Evolutionary conservation across 35 echinoderm and acorn worm genomes (phyloP).

Genomic region (Eucidaris tribuloides): DNA sequence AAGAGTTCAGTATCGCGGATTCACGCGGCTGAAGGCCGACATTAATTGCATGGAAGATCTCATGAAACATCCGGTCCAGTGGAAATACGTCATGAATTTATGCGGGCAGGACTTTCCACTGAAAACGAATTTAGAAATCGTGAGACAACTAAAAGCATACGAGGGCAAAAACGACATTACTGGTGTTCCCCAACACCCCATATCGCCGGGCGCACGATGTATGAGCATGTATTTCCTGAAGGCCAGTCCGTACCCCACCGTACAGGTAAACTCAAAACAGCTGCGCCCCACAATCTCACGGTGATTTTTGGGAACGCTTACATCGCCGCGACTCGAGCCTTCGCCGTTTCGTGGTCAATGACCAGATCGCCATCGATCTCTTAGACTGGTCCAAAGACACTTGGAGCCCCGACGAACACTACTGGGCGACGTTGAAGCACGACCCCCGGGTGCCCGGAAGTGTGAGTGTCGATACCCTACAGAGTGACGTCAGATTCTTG

Average conservation of each 20-base stretch:
- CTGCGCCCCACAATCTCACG: conserved; percentile 41
- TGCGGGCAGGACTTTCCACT: conserved; percentile 70
- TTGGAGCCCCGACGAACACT: conserved; percentile 65
- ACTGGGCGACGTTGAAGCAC: conserved; percentile 30
- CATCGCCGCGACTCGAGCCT: not conserved
- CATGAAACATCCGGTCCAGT: not conserved
- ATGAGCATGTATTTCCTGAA: not conserved
- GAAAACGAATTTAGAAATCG: conserved; percentile 77
- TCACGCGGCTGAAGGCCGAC: conserved; percentile 27
- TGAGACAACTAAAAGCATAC: conserved; percentile 51
- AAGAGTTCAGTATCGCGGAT: conserved; percentile 11
- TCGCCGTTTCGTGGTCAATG: conserved; percentile 31
- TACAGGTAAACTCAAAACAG: not conserved
- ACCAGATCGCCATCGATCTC: conserved; percentile 1
- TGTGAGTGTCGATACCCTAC: not conserved
- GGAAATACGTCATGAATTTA: conserved; percentile 69
- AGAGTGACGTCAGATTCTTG: conserved; percentile 27
- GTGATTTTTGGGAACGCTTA: conserved; percentile 44
- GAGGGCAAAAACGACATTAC: conserved; percentile 45
- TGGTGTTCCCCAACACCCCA: not conserved
- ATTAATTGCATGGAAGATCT: conserved; percentile 76
- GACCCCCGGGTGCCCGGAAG: conserved; percentile 28
- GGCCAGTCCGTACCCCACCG: not conserved
- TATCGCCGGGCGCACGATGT: not conserved
- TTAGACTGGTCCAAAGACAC: conserved; percentile 56